Base-by-base conservation (phyloP, 2,113 vertebrate genomes). In the Semnornis frantzii region DNA sequence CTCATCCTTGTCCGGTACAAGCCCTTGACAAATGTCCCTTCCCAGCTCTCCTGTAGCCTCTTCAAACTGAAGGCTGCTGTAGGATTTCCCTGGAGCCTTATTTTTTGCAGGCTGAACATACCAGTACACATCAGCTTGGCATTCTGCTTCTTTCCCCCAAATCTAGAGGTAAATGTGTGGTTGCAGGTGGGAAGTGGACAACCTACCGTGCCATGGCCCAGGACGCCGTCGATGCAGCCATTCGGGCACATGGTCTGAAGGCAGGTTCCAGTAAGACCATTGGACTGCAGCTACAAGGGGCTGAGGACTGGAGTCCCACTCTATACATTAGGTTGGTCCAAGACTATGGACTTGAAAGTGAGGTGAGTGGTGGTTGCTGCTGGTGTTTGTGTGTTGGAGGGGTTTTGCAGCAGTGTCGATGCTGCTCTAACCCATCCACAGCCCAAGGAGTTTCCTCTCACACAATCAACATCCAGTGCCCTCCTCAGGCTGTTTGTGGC, bases 171-270 rank as follows among this genome's bases (percentile, higher is more conserved):
- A 20, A 3, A 24, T 0, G 3, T 63, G 52, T 88, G 82, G 15
- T 94, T 90, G 8, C 90, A 99, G 99, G 99, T 70, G 99, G 99
- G 42, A 99, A 99, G 97, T 99, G 99, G 99, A 99, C 99, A 2
- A 99, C 99, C 0, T 99, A 99, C 90, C 98, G 99, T 8, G 97
- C 99, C 48, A 99, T 99, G 99, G 99, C 99, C 0, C 98, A 99
- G 87, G 99, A 99, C 82, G 97, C 99, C 18, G 91, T 99, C 54
- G 97, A 99, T 11, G 97, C 97, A 1, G 98, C 98, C 7, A 4
- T 99, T 60, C 97, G 97, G 89, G 68, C 94, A 2, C 98, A 99
- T 44, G 25, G n/a, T 13, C 97, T 99, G 57, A 85, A 95, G 11
- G 98, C 98, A 0, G 97, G 98, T 15, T 96, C 98, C 42, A 98